A percentile compares a stretch with the other conserved stretches of the same genome.
phyloP scores from a whole-genome alignment of 2,888 invertebrate species.

The Liodrosophila aerea region DNA sequence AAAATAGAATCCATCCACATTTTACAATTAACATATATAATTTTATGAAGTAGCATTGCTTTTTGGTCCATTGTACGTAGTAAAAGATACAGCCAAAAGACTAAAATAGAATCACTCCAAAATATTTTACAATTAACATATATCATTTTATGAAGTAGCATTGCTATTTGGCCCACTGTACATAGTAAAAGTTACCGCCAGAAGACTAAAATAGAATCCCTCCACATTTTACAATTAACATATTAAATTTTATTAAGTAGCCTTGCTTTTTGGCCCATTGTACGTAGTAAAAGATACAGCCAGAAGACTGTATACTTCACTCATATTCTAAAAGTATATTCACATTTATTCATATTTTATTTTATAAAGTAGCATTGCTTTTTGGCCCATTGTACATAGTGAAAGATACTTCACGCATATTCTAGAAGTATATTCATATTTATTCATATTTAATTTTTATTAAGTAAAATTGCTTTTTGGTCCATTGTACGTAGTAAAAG shows the following conservation, averaged over 20 bases:
- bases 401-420: slow-evolving; percentile 35
- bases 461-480: not conserved
- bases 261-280: slow-evolving; percentile 11
- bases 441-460: not conserved
- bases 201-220: slow-evolving; percentile 38
- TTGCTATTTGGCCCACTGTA: slow-evolving; percentile 21
- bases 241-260: not conserved
- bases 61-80: slow-evolving; percentile 20
- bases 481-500: slow-evolving; percentile 22
- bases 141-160: not conserved
- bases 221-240: too few relatives aligned
- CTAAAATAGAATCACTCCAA: too few relatives aligned
- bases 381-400: slow-evolving; percentile 22
- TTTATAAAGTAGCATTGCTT: not conserved
- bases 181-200: slow-evolving; percentile 19
- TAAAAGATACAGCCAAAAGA: too few relatives aligned
- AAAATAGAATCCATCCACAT: too few relatives aligned
- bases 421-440: too few relatives aligned
- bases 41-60: not conserved
- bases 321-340: slow-evolving; percentile 38
- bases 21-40: too few relatives aligned
- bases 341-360: too few relatives aligned
- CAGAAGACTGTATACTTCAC: too few relatives aligned
- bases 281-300: slow-evolving; percentile 18
- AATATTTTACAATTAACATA: slow-evolving; percentile 29